Percentiles rank a stretch among this genome's conserved stretches.
Evolutionary conservation across 2,888 invertebrate genomes (phyloP).

Genomic region (Nemotelus pantherinus): DNA sequence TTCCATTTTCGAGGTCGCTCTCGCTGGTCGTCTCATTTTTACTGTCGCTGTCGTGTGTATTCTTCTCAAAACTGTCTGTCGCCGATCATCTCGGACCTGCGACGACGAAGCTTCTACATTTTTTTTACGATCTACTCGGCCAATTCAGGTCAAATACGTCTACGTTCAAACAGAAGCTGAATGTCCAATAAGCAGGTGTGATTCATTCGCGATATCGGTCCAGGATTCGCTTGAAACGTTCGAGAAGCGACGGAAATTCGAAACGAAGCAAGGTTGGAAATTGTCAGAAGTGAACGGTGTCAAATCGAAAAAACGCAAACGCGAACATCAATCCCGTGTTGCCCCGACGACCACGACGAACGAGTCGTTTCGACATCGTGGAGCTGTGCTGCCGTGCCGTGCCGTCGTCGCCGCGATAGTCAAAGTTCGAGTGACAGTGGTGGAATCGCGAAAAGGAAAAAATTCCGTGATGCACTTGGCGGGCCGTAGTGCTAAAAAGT

Average conservation of each 20-base stretch:
- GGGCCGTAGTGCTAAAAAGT: conserved; percentile 1
- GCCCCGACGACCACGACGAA: background rate
- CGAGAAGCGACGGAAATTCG: conserved; percentile 17
- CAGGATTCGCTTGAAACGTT: background rate
- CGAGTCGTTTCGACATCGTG: background rate
- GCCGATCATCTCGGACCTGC: background rate
- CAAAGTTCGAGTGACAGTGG: conserved; percentile 14
- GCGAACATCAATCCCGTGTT: background rate
- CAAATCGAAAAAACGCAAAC: conserved; percentile 22
- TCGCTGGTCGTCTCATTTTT: background rate
- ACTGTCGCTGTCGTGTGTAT: background rate
- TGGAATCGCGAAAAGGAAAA: background rate
- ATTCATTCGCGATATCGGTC: background rate
- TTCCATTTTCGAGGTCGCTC: background rate
- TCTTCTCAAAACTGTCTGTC: background rate
- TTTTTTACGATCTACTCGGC: background rate
- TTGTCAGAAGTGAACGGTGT: background rate
- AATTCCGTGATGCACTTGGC: background rate
- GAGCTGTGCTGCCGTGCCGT: too few relatives aligned
- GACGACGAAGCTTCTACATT: background rate
- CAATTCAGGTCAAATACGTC: background rate
- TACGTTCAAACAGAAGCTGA: background rate
- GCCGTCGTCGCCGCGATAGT: background rate
- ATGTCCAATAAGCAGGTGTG: background rate
- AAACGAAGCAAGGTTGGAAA: background rate